These are phyloP conservation scores for Acrocera orbiculus DNA, from an alignment of 2,888 invertebrate species.

Conservation along the genomic window DNA sequence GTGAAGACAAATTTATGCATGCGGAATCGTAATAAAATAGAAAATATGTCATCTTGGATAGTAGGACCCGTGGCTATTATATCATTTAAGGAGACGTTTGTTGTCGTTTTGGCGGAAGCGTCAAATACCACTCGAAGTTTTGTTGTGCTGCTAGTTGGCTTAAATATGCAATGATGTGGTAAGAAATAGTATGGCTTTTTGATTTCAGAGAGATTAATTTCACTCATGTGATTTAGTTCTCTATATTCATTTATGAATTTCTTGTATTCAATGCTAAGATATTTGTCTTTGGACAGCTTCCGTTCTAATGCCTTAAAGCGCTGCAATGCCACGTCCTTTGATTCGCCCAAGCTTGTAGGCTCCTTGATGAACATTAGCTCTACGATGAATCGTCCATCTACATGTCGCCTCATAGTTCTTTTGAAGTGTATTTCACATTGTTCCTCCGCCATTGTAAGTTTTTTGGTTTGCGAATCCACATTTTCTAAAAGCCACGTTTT, in stretches of 20 bases:
- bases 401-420: too few relatives aligned
- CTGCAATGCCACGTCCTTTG: too few relatives aligned
- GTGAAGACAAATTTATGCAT: neutral
- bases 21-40: neutral
- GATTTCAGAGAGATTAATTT: neutral
- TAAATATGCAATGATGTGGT: neutral
- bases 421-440: too few relatives aligned
- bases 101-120: neutral
- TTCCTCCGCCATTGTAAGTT: too few relatives aligned
- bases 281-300: too few relatives aligned
- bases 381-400: too few relatives aligned
- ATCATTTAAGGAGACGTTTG: neutral
- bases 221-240: neutral
- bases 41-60: neutral
- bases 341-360: too few relatives aligned
- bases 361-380: too few relatives aligned
- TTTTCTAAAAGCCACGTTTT: neutral
- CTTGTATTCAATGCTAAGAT: neutral
- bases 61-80: neutral
- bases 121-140: neutral
- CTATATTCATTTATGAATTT: neutral
- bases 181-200: neutral
- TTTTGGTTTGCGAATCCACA: neutral
- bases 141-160: neutral
- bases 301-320: too few relatives aligned